Base-by-base conservation (phyloP, 2,113 vertebrate genomes). In the Puffinus mauretanicus region DNA sequence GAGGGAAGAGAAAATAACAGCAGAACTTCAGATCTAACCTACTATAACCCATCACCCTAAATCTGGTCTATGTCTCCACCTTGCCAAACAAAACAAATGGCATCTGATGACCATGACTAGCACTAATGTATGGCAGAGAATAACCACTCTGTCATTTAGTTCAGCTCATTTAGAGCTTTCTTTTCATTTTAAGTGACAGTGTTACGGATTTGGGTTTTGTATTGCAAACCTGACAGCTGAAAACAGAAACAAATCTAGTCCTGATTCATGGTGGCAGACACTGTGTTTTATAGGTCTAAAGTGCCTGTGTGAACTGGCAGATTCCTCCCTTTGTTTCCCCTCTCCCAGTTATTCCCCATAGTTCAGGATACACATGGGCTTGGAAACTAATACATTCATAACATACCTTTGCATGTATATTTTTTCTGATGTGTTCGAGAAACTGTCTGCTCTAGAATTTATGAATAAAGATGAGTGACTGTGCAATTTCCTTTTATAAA, bases 381-480 rank as follows among this genome's bases (percentile, higher is more conserved):
- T 57, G 44, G 76, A 83, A 93, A 58, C 49, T 46, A 67, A 85
- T 70, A 61, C 18, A 38, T 57, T 18, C 22, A 64, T 46, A 79
- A 72, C n/a, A 61, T 52, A 54, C 19, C 27, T 94, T 86, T 76
- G 76, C 36, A 75, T 2, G 0, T 78, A 9, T 44, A 73, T 51
- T 30, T 89, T 70, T 92, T 60, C 24, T 69, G 26, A 18, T 55
- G 76, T 30, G 11, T 92, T 77, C 6, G 7, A 79, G 71, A 97
- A 81, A 72, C 16, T 84, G 27, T 22, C n/a, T 83, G 14, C 40
- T 34, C 51, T 67, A 57, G 64, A 34, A 93, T 86, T 91, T 71
- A 84, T 92, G 82, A 97, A 95, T 94, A 96, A 95, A 96, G 32
- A 96, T 86, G 81, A 86, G 30, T 38, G 66, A 82, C 38, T 69